Evolutionary conservation across 2,888 invertebrate species (phyloP), one percentile per base, ranked within the genome.

Genomic region (Hirtodrosophila duncani): DNA sequence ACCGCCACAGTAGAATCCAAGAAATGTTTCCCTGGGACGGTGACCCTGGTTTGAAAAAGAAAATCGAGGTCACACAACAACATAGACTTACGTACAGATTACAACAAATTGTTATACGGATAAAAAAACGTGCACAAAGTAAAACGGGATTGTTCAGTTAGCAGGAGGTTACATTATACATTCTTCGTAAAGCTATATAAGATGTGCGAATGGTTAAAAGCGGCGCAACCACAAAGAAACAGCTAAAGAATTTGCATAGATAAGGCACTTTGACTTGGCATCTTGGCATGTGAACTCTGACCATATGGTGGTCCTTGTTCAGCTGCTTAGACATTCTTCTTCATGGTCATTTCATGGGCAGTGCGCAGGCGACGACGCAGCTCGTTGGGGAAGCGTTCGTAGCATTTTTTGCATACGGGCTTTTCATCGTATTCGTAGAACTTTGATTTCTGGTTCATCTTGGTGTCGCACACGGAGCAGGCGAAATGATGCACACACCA

Each of bases 401-500:
- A 99, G 88, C 99, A 99, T 81, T 96, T 95, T 88, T 99, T 98
- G 89, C 99, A 99, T 7, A 96, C 97, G 20, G 99, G 99, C 83
- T 97, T 96, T 88, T 98, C 91, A 88, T 99, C 99, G 87, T 97
- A 96, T 88, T 99, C 99, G 87, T 97, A 99, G 89, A 99, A 99
- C 88, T 99, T 99, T 27, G 97, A 95, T 88, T 97, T 97, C 69
- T 97, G 96, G 84, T 94, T 96, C 90, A 97, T 93, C 82, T 98
- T 94, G 81, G 94, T 93, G 88, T 99, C 99, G 88, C 99, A 99
- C 63, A 98, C 91, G 2, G 97, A 93, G 87, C 99, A 99, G 38
- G 98, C 95, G 88, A 99, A 99, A 88, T 99, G 99, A 86, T 98
- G 95, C 41, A 97, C 96, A 88, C 99, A 99, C 99, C 99, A 99